Base-by-base conservation (phyloP, 1,140 invertebrate species). In the Hyles euphorbiae region DNA sequence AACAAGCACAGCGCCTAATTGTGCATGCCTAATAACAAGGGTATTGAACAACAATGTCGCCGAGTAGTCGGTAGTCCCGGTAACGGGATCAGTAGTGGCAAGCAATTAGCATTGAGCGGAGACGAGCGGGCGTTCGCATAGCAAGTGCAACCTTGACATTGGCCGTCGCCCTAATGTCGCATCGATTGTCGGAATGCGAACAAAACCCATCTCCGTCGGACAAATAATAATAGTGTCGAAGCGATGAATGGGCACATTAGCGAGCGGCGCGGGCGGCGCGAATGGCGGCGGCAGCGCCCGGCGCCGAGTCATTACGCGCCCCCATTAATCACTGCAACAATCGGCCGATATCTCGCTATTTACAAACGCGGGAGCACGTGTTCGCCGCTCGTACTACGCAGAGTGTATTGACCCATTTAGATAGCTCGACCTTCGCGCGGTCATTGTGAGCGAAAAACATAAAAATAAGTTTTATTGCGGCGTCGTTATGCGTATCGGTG, bases 381-480 rank as follows among this genome's bases (percentile, higher is more conserved):
- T 76, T 82, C 76, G 62, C 67, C 73, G 80, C 77, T 77, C 85
- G 83, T 85, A 87, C 73, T 85, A 87, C 85, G 80, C 76, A 61
- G 83, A 84, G 85, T 85, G 83, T 87, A 87, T 87, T 88, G 85
- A 88, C 85, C 85, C 83, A 88, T 88, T 88, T 88, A 88, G 85
- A 88, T 88, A 88, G 81, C 79, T 83, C 85, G 85, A 88, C 85
- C 83, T 88, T 88, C 83, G 80, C 81, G 79, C 85, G 85, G 81
- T 82, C 82, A 88, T 88, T 88, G 85, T 88, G 78, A 85, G 82
- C 83, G 85, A 84, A 88, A 88, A 87, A 87, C 85, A 87, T 88
- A 88, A 88, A 88, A 88, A 88, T 88, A 88, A 88, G 83, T 88
- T 88, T 87, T 88, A 88, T 88, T 88, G 82, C 82, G 81, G 76